Evolutionary conservation across 2,888 invertebrate species (phyloP), one percentile per base, ranked within the genome.

Genomic region (Tortricodes alternella): DNA sequence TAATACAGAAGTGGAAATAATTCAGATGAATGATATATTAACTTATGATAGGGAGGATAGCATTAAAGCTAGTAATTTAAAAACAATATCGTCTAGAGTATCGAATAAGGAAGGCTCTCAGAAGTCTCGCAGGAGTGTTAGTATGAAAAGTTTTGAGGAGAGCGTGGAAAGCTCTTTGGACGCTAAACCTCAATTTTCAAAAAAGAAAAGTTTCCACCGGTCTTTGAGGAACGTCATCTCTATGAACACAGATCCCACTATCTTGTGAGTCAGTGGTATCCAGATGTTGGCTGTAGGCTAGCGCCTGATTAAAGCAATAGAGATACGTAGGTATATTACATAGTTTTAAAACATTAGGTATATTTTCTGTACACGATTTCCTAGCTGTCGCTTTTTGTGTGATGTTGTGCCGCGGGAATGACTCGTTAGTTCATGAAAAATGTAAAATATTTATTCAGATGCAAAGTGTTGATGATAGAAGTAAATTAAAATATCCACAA

Each of bases 1-100:
- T 61, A 89, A 91, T 32, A 88, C 88, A 7, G 90, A 91, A 6
- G 92, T 92, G 19, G 91, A 92, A 70, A 76, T 92, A n/a, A 76
- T 92, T 46, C 89, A 92, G 68, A 90, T 92, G 90, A 89, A 85
- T 57, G 84, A 91, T 53, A 64, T 67, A 61, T 88, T 89, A 67
- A 88, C 89, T 49, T 86, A 78, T 71, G 76, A 74, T 60, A 66
- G 62, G 23, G 73, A 78, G 7, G 70, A 67, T 23, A 46, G 6
- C 58, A 59, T 9, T 60, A 70, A 21, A 71, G 63, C 29, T 21
- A 64, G 46, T 4, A 70, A 69, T 56, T 61, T 88, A 27, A 77
- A 72, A 53, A 84, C 85, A 4, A 74, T 87, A 62, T 86, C 87
- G 7, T 80, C 84, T 2, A 80, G 74, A 37, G 67, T 86, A 15